Conservation (phyloP, 2,113 vertebrate genomes). For the Pseudolaguvia tuberculata region DNA sequence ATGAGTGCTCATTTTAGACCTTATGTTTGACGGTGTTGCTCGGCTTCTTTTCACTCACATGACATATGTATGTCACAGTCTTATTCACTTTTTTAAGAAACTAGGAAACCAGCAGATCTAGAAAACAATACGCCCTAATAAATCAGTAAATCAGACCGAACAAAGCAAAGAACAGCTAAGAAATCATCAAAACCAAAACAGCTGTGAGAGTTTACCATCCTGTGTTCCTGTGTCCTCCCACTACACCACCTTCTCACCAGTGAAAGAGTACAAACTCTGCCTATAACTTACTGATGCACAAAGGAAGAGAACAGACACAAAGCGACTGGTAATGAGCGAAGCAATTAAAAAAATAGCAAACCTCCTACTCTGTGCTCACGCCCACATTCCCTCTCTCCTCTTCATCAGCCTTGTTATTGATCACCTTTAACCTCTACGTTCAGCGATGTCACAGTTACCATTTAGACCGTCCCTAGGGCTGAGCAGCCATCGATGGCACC, state of each 20-base stretch:
- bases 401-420: slow-evolving; percentile 80
- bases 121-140: neutral
- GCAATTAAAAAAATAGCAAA: slow-evolving; percentile 77
- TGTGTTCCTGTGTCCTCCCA: slow-evolving; percentile 26
- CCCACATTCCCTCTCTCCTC: slow-evolving; percentile 44
- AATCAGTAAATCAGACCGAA: slow-evolving; percentile 10
- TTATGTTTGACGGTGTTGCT: neutral
- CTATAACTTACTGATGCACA: slow-evolving; percentile 45
- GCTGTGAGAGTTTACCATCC: slow-evolving; percentile 29
- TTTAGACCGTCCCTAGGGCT: slow-evolving; percentile 81
- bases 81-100: neutral
- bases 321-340: slow-evolving; percentile 69
- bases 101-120: neutral
- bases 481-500: slow-evolving; percentile 72
- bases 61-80: neutral
- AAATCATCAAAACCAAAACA: slow-evolving; percentile 23
- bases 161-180: slow-evolving; percentile 26
- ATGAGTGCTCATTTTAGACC: neutral
- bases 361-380: slow-evolving; percentile 30
- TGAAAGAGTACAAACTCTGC: slow-evolving; percentile 19
- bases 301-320: slow-evolving; percentile 61
- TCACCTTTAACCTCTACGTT: slow-evolving; percentile 89
- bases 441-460: slow-evolving; percentile 84
- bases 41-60: neutral
- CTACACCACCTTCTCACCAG: slow-evolving; percentile 15